phyloP scores from a whole-genome alignment of 2,888 invertebrate genomes.

The Drosophila helvetica region DNA sequence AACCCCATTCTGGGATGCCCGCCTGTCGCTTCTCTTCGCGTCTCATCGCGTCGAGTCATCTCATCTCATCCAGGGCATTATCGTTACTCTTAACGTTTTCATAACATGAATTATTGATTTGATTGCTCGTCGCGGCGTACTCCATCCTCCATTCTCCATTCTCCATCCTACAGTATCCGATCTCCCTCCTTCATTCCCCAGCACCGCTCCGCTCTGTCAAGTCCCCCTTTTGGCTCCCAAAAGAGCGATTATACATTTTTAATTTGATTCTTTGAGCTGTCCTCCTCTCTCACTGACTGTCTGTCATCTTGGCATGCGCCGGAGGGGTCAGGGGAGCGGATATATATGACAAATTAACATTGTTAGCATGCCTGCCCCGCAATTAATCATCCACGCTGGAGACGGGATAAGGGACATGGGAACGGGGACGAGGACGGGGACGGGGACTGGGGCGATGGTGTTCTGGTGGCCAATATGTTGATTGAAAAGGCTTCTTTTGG shows the following conservation, averaged over 20 bases:
- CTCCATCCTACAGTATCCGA: too few relatives aligned
- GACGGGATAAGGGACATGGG: background rate
- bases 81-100: slow-evolving; percentile 61
- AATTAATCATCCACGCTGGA: slow-evolving; percentile 66
- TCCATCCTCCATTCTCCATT: background rate
- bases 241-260: slow-evolving; percentile 73
- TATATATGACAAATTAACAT: slow-evolving; percentile 77
- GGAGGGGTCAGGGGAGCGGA: slow-evolving; percentile 48
- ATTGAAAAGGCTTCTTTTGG: slow-evolving; percentile 58
- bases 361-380: slow-evolving; percentile 69
- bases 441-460: background rate
- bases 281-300: slow-evolving; percentile 4
- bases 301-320: background rate
- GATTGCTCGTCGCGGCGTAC: slow-evolving; percentile 60
- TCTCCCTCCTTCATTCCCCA: slow-evolving; percentile 2
- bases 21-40: background rate
- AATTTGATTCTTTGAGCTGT: slow-evolving; percentile 68
- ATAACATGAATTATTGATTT: slow-evolving; percentile 76
- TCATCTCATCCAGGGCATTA: slow-evolving; percentile 42
- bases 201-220: slow-evolving; percentile 1
- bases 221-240: slow-evolving; percentile 27
- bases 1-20: background rate
- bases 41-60: slow-evolving; percentile 7
- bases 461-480: slow-evolving; percentile 28
- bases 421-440: background rate